Conservation (phyloP, 2,888 invertebrate genomes). For the Xylophagus ater region DNA sequence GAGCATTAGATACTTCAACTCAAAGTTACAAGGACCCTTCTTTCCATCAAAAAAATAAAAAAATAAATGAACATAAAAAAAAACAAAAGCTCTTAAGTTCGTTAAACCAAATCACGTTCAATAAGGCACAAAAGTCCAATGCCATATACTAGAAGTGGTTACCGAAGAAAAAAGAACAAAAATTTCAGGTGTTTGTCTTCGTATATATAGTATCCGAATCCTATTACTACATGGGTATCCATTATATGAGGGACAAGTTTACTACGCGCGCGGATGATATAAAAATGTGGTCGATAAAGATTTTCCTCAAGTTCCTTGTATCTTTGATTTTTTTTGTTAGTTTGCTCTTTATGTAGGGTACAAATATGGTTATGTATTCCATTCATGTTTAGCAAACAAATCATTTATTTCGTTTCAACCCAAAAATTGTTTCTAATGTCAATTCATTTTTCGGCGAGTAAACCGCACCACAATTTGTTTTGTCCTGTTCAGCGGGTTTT, state of each 20-base stretch:
- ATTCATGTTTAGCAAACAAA: constrained; percentile 15
- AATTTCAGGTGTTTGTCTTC: constrained; percentile 9
- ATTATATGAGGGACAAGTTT: too few relatives aligned
- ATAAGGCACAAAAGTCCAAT: constrained; percentile 6
- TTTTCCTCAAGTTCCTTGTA: too few relatives aligned
- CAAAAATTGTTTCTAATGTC: constrained; percentile 17
- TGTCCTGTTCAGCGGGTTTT: constrained; percentile 8
- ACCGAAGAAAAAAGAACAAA: constrained; percentile 2
- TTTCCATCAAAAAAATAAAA: too few relatives aligned
- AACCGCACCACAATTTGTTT: constrained; percentile 17
- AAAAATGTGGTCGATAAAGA: too few relatives aligned
- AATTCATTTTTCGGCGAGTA: constrained; percentile 17
- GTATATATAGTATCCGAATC: constrained; percentile 6
- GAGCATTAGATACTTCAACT: too few relatives aligned
- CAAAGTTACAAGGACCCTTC: too few relatives aligned
- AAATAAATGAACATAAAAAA: neutral
- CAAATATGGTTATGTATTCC: constrained; percentile 16
- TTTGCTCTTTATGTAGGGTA: neutral
- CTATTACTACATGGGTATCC: too few relatives aligned
- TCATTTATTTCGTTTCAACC: constrained; percentile 17
- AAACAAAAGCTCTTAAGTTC: constrained; percentile 12
- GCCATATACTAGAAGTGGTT: too few relatives aligned
- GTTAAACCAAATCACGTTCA: constrained; percentile 13
- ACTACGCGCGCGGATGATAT: too few relatives aligned
- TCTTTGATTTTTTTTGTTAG: too few relatives aligned